These are phyloP conservation scores for Anticlea derivata DNA, from an alignment of 2,888 invertebrate genomes.

Conservation along the genomic window DNA sequence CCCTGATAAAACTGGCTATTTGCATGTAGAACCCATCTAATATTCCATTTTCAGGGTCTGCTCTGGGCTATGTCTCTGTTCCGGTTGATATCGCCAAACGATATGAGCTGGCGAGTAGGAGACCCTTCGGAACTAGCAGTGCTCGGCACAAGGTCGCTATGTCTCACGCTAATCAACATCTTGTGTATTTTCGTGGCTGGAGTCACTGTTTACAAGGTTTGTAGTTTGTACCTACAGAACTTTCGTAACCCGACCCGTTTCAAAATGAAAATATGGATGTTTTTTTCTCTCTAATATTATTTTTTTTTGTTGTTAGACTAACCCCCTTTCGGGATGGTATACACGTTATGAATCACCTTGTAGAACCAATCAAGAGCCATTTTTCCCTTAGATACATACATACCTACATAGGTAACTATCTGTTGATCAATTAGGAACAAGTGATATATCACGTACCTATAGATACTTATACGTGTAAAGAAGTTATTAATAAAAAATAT, in stretches of 20 bases:
- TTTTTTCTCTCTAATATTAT: no score
- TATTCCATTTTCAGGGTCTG: slow-evolving; percentile 76
- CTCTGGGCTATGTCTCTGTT: slow-evolving; percentile 86
- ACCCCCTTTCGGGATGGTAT: no score
- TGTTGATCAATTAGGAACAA: no score
- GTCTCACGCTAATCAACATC: slow-evolving; percentile 89
- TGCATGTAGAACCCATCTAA: no score
- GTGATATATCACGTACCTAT: not conserved
- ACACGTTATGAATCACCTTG: no score
- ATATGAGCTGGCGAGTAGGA: slow-evolving; percentile 63
- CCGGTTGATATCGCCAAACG: slow-evolving; percentile 75
- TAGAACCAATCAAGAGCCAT: no score
- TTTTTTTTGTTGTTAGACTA: no score
- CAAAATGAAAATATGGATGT: no score
- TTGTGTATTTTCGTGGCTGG: slow-evolving; percentile 88
- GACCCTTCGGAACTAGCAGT: slow-evolving; percentile 85
- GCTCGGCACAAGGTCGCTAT: slow-evolving; percentile 87
- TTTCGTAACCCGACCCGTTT: not conserved
- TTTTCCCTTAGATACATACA: no score
- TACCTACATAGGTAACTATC: no score
- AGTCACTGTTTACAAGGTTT: slow-evolving; percentile 86
- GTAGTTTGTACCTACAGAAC: no score
- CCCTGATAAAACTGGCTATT: no score
- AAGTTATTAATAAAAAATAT: not conserved
- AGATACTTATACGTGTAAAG: not conserved